These are phyloP conservation scores for Tridacna gigas DNA, from an alignment of 2,888 invertebrate species.

Conservation along the genomic window DNA sequence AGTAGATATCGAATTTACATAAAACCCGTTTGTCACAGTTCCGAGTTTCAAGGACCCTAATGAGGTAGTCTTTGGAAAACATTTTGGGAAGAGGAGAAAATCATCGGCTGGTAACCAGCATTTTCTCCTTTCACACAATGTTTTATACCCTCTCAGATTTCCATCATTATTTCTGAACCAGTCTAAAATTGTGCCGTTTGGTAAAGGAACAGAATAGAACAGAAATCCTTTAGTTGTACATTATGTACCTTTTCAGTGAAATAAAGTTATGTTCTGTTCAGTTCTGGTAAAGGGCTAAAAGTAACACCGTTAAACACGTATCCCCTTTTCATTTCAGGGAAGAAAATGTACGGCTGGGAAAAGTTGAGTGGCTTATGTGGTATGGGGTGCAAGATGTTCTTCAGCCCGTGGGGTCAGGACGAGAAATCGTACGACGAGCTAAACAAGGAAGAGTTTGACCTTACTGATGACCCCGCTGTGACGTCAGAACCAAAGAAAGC, in stretches of 20 bases:
- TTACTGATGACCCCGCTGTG: conserved; percentile 25
- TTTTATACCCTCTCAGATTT: neutral
- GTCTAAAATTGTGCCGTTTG: no score
- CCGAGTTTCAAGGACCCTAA: no score
- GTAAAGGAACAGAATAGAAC: no score
- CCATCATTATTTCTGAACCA: no score
- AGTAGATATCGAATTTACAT: no score
- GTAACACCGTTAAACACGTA: neutral
- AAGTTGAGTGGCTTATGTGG: conserved; percentile 54
- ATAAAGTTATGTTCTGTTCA: neutral
- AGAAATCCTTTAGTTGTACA: no score
- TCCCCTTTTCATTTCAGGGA: conserved; percentile 9
- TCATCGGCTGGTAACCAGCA: no score
- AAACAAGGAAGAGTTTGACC: conserved; percentile 42
- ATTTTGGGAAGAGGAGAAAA: no score
- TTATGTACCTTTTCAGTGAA: no score
- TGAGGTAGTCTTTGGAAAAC: no score
- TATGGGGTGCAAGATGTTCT: conserved; percentile 58
- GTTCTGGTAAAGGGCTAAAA: neutral
- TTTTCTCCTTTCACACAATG: neutral
- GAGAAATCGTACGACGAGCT: conserved; percentile 55
- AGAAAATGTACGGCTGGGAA: conserved; percentile 63
- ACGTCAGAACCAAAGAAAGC: conserved; percentile 57
- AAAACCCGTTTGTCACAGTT: no score
- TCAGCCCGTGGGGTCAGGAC: conserved; percentile 42